Percentiles rank a stretch among this genome's conserved stretches.
Conservation (phyloP, 2,888 invertebrate genomes). For the Leucophenga montana region DNA sequence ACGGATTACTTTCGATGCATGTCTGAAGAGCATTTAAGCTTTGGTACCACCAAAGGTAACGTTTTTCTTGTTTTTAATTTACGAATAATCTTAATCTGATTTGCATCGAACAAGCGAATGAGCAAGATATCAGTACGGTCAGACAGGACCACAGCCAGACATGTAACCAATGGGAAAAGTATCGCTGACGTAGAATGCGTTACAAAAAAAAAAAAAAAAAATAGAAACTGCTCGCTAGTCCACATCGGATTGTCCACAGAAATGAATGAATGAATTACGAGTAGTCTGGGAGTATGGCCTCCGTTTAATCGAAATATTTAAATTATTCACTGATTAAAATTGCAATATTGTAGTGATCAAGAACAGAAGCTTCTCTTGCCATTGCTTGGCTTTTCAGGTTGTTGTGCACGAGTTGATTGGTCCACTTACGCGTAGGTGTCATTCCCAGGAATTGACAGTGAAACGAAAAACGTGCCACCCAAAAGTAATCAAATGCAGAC, state of each 20-base stretch:
- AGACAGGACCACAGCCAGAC: conserved; percentile 25
- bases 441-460: conserved; percentile 49
- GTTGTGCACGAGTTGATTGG: neutral
- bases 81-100: conserved; percentile 50
- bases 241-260: too few species aligned
- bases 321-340: conserved; percentile 71
- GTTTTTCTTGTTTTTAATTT: too few species aligned
- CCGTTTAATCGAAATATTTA: conserved; percentile 70
- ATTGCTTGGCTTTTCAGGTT: neutral
- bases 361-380: neutral
- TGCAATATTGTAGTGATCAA: conserved; percentile 39
- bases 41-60: too few species aligned
- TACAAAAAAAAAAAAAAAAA: too few species aligned
- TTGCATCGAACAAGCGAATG: conserved; percentile 68
- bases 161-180: too few species aligned
- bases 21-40: too few species aligned
- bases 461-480: conserved; percentile 50
- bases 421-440: conserved; percentile 50
- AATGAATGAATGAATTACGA: conserved; percentile 56
- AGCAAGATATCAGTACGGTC: conserved; percentile 43
- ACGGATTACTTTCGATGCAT: too few species aligned
- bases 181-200: too few species aligned
- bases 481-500: conserved; percentile 35
- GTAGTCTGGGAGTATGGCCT: conserved; percentile 50
- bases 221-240: too few species aligned